phyloP scores from a whole-genome alignment of 2,797 vertebrate species.

The Phrynocephalus forsythii region DNA sequence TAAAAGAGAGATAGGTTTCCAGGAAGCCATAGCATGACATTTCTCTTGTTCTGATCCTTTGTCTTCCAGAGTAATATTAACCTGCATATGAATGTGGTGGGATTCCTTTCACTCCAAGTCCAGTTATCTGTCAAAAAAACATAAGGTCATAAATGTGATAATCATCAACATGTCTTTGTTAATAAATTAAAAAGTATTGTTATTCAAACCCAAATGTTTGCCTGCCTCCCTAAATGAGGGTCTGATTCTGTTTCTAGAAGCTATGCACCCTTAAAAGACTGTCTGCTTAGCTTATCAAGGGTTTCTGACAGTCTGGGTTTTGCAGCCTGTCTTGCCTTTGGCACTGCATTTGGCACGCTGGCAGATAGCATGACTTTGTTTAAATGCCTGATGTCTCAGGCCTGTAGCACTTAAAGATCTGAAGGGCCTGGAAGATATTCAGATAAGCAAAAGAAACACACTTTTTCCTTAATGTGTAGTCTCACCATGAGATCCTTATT shows the following conservation, averaged over 20 bases:
- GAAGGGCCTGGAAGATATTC: too few relatives aligned
- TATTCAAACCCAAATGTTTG: not conserved
- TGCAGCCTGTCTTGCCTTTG: too few relatives aligned
- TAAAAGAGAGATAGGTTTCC: slow-evolving; percentile 21
- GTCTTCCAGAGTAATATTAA: slow-evolving; percentile 57
- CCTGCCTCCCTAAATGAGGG: not conserved
- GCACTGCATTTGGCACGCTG: too few relatives aligned
- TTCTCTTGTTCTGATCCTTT: slow-evolving; percentile 14
- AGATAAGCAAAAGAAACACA: too few relatives aligned
- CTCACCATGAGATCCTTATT: not conserved
- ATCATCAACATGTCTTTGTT: slow-evolving; percentile 17
- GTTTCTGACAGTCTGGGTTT: too few relatives aligned
- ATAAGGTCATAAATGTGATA: slow-evolving; percentile 3
- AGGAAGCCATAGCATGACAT: not conserved
- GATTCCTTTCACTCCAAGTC: slow-evolving; percentile 82
- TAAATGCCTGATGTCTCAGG: too few relatives aligned
- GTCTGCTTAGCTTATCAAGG: too few relatives aligned
- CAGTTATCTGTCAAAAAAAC: slow-evolving; percentile 78
- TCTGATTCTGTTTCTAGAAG: too few relatives aligned
- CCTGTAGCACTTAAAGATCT: too few relatives aligned
- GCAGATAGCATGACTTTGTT: too few relatives aligned
- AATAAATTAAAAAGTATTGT: slow-evolving; percentile 16
- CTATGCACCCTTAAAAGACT: too few relatives aligned
- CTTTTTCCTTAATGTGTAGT: too few relatives aligned
- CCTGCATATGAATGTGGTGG: slow-evolving; percentile 76